A percentile compares a stretch with the other conserved stretches of the same genome.
These are phyloP conservation scores for Alligator mississippiensis DNA, from an alignment of 2,113 vertebrate genomes.

Conservation along the genomic window DNA sequence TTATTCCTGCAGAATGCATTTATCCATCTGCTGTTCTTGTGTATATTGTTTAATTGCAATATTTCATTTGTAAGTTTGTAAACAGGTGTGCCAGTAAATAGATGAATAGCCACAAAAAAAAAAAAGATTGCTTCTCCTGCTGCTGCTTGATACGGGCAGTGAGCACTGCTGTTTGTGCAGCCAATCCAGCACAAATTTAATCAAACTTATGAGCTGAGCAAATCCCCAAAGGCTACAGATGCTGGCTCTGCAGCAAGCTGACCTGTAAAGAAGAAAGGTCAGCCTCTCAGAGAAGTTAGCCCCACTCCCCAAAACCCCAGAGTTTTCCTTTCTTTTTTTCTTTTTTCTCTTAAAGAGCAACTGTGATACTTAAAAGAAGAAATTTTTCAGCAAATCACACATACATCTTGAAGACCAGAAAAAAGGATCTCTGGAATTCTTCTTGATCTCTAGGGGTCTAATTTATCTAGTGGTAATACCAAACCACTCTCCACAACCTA, in stretches of 20 bases:
- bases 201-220: background rate
- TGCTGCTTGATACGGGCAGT: background rate
- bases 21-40: conserved; percentile 25
- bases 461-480: conserved; percentile 67
- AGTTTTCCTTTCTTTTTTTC: background rate
- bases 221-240: background rate
- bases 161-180: background rate
- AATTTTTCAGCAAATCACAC: conserved; percentile 26
- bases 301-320: fast-evolving
- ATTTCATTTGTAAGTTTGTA: conserved; percentile 27
- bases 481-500: conserved; percentile 20
- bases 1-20: conserved; percentile 22
- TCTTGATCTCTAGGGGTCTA: conserved; percentile 65
- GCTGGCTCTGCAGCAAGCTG: background rate
- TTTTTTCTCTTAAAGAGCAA: conserved; percentile 20
- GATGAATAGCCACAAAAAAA: background rate
- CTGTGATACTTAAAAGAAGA: background rate
- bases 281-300: background rate
- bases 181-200: background rate
- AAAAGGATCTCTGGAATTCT: conserved; percentile 51
- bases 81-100: background rate
- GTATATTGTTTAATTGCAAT: conserved; percentile 13
- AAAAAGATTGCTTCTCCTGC: background rate
- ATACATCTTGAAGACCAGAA: conserved; percentile 46
- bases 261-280: background rate